Conservation (phyloP, 2,113 vertebrate genomes). For the Mastomys coucha region DNA sequence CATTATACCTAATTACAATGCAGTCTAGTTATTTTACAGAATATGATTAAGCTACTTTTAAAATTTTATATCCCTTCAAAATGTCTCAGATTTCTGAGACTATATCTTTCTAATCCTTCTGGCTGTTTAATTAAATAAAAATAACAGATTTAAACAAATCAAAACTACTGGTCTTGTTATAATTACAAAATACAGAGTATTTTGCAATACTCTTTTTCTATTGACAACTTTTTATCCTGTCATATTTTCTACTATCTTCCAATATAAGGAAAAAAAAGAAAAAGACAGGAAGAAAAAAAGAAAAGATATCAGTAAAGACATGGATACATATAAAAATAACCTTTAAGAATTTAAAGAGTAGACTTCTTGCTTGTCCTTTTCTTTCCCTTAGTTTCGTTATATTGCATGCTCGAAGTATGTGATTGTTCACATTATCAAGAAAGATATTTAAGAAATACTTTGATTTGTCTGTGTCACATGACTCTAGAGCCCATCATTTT, state of each 20-base stretch:
- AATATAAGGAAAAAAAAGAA: too few relatives aligned
- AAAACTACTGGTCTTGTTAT: not conserved
- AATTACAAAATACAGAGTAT: not conserved
- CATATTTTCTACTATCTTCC: not conserved
- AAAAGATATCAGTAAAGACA: not conserved
- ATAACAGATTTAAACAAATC: not conserved
- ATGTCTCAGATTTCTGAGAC: not conserved
- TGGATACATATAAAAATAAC: not conserved
- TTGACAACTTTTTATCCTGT: not conserved
- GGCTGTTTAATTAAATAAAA: slow-evolving; percentile 50
- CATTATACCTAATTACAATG: slow-evolving; percentile 35
- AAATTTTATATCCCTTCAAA: not conserved
- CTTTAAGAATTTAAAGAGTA: not conserved
- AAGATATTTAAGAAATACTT: not conserved
- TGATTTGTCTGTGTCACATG: not conserved
- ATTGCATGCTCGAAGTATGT: not conserved
- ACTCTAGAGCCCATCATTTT: too few relatives aligned
- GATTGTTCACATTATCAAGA: not conserved
- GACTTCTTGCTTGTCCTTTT: not conserved
- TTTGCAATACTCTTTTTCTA: not conserved
- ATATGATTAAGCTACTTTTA: not conserved
- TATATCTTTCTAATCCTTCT: slow-evolving; percentile 16
- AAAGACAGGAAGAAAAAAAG: too few relatives aligned
- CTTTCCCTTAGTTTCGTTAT: not conserved
- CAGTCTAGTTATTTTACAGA: not conserved